Conservation (phyloP, 2,888 invertebrate species). For the Stratiomys singularior region DNA sequence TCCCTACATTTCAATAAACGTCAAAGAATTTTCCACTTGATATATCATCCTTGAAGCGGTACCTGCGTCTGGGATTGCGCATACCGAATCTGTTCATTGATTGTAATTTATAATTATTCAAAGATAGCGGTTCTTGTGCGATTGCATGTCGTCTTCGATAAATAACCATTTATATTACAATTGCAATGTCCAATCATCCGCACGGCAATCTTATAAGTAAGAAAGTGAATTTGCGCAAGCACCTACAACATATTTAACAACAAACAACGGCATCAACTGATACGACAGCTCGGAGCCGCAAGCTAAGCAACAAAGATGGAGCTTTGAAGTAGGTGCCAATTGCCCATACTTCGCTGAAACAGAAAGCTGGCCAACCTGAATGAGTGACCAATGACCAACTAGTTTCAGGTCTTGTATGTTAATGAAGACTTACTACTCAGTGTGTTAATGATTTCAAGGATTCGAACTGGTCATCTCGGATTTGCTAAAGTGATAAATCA, state of each 20-base stretch:
- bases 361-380: neutral
- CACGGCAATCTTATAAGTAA: neutral
- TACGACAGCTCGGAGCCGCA: neutral
- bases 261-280: neutral
- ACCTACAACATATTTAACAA: neutral
- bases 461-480: conserved; percentile 39
- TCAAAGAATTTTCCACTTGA: neutral
- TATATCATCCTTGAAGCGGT: neutral
- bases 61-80: neutral
- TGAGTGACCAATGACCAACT: conserved; percentile 15
- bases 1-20: neutral
- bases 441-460: conserved; percentile 46
- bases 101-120: conserved; percentile 11
- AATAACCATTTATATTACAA: conserved; percentile 38
- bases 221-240: conserved; percentile 29
- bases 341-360: no score
- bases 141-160: conserved; percentile 33
- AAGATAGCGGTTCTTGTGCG: conserved; percentile 11
- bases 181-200: neutral
- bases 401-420: conserved; percentile 36
- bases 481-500: conserved; percentile 30
- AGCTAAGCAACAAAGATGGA: neutral
- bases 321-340: no score
- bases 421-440: conserved; percentile 19
- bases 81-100: neutral